Base-by-base conservation (phyloP, 2,888 invertebrate genomes). In the Xestia ashworthii region DNA sequence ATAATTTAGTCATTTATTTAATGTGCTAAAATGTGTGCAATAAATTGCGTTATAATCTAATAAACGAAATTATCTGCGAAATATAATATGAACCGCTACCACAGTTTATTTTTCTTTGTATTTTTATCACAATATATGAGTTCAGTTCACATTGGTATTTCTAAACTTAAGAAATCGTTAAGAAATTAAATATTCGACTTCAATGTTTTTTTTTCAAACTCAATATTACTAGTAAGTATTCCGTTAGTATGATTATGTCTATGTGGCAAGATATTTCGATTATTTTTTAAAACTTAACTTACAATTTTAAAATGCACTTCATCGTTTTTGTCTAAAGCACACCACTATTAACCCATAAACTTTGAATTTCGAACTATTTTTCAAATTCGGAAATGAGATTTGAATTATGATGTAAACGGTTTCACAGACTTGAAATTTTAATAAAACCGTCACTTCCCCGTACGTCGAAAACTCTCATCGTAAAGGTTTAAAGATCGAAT, bases 401-500 rank as follows among this genome's bases (percentile, higher is more conserved):
- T 3, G 25, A 8, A 58, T 25, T 32, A 60, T 32, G 32, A 60
- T 16, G 60, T 32, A 32, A 53, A n/a, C 11, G 55, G 55, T n/a
- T n/a, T 16, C 50, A 53, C n/a, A 60, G 53, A 69, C 25, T 58
- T 65, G n/a, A 22, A n/a, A 41, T 78, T 85, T 78, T 73, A 74
- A 75, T 79, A 87, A 74, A 82, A 78, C 70, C 50, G 53, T 69
- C 72, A 76, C 73, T 72, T 71, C 14, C 66, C 58, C 19, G 70
- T 71, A 68, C 25, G 66, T 58, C 69, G 68, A 80, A 70, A 66
- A 81, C 38, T 80, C 53, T 76, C 68, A 50, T 71, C 82, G 80
- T 85, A 87, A 86, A 83, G 89, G 86, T 89, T 74, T 71, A 71
- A 70, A 76, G 50, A 64, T 72, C 58, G 55, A 70, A 87, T 93